phyloP scores from a whole-genome alignment of 2,888 invertebrate species.

The Eledone cirrhosa region DNA sequence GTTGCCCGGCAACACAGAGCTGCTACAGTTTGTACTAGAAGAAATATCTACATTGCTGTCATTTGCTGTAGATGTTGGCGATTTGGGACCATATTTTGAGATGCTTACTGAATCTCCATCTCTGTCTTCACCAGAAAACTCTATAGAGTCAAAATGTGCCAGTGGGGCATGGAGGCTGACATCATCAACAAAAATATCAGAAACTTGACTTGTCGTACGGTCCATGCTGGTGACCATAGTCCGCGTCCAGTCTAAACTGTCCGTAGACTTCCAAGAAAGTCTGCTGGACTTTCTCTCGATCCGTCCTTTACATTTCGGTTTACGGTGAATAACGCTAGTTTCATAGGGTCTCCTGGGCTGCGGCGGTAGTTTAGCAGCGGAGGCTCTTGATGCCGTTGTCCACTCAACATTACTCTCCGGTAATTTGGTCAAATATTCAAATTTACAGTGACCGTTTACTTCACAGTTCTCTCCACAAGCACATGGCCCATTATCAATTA shows the following conservation, averaged over 20 bases:
- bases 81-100: not conserved
- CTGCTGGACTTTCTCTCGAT: constrained; percentile 42
- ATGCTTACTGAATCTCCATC: not conserved
- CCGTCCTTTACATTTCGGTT: constrained; percentile 32
- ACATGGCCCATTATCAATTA: not conserved
- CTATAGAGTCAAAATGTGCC: constrained; percentile 54
- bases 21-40: not conserved
- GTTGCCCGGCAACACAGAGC: not conserved
- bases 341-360: not conserved
- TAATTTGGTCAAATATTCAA: constrained; percentile 1
- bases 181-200: constrained; percentile 50
- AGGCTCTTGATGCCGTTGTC: not conserved
- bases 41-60: not conserved
- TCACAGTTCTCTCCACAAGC: constrained; percentile 25
- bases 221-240: constrained; percentile 48
- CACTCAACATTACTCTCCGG: constrained; percentile 27
- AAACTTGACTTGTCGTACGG: constrained; percentile 49
- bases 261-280: constrained; percentile 54
- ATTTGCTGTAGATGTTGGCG: not conserved
- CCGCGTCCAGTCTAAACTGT: constrained; percentile 49
- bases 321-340: not conserved
- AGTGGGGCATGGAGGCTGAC: constrained; percentile 51
- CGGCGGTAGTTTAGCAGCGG: not conserved
- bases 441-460: constrained; percentile 4
- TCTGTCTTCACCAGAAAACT: constrained; percentile 40